Percentiles rank a stretch among this genome's conserved stretches.
Conservation (phyloP, 2,888 invertebrate genomes). For the Acleris literana region DNA sequence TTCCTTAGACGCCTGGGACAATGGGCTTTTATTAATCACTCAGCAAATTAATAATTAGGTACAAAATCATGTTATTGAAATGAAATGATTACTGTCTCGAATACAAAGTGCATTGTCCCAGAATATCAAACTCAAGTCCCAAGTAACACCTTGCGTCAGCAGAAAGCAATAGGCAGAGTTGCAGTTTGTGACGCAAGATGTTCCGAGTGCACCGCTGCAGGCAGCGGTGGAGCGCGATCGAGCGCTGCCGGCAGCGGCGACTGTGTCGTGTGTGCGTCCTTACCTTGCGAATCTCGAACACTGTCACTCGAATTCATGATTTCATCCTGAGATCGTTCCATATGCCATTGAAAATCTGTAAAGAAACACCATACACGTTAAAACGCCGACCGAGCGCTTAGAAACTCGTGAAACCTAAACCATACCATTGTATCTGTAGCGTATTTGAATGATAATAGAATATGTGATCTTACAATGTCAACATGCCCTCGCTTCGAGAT, state of each 20-base stretch:
- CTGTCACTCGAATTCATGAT: slow-evolving; percentile 93
- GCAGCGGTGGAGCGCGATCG: slow-evolving; percentile 25
- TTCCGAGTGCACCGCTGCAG: slow-evolving; percentile 50
- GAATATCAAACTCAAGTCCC: slow-evolving; percentile 69
- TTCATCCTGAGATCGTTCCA: slow-evolving; percentile 93
- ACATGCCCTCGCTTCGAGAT: slow-evolving; percentile 27
- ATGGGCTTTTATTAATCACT: slow-evolving; percentile 59
- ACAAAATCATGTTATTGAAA: slow-evolving; percentile 6
- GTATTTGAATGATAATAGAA: slow-evolving; percentile 36
- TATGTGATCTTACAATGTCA: slow-evolving; percentile 35
- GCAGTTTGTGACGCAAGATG: slow-evolving; percentile 63
- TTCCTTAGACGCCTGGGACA: slow-evolving; percentile 77
- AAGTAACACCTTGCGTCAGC: slow-evolving; percentile 64
- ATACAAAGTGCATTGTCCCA: slow-evolving; percentile 64
- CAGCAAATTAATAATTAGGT: slow-evolving; percentile 1
- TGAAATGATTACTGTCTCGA: slow-evolving; percentile 5
- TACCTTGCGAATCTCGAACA: slow-evolving; percentile 96
- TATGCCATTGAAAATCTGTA: slow-evolving; percentile 94
- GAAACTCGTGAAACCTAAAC: slow-evolving; percentile 4
- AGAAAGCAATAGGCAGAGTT: slow-evolving; percentile 7
- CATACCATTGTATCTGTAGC: slow-evolving; percentile 21
- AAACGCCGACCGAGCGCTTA: slow-evolving; percentile 22
- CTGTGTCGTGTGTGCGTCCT: slow-evolving; percentile 64
- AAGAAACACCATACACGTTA: slow-evolving; percentile 43
- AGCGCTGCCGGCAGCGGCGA: slow-evolving; percentile 42